phyloP scores from a whole-genome alignment of 2,888 invertebrate genomes.

The Calephelis perditalis region DNA sequence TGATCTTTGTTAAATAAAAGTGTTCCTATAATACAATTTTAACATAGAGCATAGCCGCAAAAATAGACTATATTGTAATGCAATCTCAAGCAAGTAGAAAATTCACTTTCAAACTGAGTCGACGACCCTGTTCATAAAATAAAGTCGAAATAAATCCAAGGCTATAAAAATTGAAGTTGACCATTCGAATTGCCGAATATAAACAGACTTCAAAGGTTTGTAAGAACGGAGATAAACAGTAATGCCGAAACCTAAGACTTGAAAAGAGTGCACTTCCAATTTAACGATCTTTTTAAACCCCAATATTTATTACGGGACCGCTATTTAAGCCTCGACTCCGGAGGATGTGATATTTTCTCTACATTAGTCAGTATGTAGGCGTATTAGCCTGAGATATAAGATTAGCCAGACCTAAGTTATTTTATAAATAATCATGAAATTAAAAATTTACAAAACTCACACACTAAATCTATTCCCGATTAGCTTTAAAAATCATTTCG shows the following conservation, averaged over 20 bases:
- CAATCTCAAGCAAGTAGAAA: conserved; percentile 1
- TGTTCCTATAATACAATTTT: too few species aligned
- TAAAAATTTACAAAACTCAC: too few species aligned
- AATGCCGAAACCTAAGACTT: conserved; percentile 7
- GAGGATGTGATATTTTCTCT: conserved; percentile 9
- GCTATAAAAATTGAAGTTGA: conserved; percentile 10
- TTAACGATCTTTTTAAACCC: conserved; percentile 9
- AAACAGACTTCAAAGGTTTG: conserved; percentile 13
- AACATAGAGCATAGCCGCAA: too few species aligned
- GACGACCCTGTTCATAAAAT: conserved; percentile 12
- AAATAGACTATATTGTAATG: background rate
- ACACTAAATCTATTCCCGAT: too few species aligned
- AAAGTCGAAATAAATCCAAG: conserved; percentile 11
- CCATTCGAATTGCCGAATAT: conserved; percentile 9
- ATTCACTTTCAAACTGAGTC: conserved; percentile 4
- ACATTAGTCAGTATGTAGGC: background rate
- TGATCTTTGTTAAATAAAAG: too few species aligned
- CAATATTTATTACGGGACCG: conserved; percentile 11
- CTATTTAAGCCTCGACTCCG: background rate
- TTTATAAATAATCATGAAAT: too few species aligned
- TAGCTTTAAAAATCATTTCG: too few species aligned
- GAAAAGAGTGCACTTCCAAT: conserved; percentile 12
- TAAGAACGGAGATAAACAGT: conserved; percentile 11
- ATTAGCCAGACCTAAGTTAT: too few species aligned
- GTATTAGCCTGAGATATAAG: too few species aligned